These are phyloP conservation scores for Myiagra hebetior DNA, from an alignment of 2,113 vertebrate genomes.

Conservation along the genomic window DNA sequence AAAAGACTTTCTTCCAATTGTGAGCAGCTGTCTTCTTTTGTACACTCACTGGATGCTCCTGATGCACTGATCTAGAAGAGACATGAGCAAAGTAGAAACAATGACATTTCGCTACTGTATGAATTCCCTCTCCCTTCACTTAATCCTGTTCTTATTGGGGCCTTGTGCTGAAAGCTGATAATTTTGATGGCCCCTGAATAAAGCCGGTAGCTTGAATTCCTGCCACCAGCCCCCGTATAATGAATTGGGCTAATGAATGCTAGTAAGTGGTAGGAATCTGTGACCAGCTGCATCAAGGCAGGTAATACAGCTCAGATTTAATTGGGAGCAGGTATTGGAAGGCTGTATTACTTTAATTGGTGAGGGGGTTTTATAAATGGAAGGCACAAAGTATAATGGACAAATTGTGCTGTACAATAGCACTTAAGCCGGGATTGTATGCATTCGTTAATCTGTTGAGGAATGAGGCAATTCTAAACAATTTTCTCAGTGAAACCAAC, in stretches of 20 bases:
- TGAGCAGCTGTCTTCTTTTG: conserved; percentile 63
- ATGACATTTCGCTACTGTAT: conserved; percentile 77
- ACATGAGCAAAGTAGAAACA: conserved; percentile 68
- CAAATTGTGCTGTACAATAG: conserved; percentile 99
- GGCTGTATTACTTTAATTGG: conserved; percentile 99
- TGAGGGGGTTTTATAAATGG: conserved; percentile 91
- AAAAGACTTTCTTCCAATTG: conserved; percentile 61
- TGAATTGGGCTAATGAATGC: conserved; percentile 98
- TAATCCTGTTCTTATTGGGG: conserved; percentile 76
- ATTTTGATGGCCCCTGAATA: conserved; percentile 81
- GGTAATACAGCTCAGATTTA: conserved; percentile 97
- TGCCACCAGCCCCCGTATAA: conserved; percentile 90
- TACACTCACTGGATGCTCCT: conserved; percentile 61
- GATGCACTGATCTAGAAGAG: conserved; percentile 53
- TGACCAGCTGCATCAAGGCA: conserved; percentile 92
- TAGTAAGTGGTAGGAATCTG: conserved; percentile 85
- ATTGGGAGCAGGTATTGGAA: conserved; percentile 99
- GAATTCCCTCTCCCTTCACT: conserved; percentile 70
- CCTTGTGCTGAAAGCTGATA: conserved; percentile 77
- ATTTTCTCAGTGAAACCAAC: conserved; percentile 99
- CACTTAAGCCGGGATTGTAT: conserved; percentile 97
- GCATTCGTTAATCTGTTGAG: conserved; percentile 98
- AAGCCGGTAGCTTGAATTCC: conserved; percentile 85
- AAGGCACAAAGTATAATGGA: conserved; percentile 99
- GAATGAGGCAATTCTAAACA: conserved; percentile 99